phyloP scores from a whole-genome alignment of 2,797 vertebrate species.

The Schizothorax lantsangensis region DNA sequence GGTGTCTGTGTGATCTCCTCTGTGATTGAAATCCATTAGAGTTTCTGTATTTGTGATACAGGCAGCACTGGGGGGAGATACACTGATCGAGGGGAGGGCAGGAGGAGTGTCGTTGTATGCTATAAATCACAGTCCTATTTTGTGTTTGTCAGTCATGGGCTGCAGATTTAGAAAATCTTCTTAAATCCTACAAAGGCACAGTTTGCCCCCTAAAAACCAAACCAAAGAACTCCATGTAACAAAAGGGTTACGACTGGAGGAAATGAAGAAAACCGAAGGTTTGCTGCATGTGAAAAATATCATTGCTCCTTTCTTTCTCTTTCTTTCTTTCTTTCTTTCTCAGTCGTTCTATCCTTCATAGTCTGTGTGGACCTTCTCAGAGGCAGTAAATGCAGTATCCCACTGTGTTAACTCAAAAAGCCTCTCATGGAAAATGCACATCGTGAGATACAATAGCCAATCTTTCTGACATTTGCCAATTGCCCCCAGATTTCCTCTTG shows the following conservation, averaged over 20 bases:
- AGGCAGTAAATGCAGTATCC: conserved; percentile 33
- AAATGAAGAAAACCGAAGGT: conserved; percentile 1
- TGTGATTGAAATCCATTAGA: conserved; percentile 70
- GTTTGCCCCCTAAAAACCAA: conserved; percentile 47
- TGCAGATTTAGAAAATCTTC: conserved; percentile 71
- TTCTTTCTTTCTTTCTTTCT: not conserved
- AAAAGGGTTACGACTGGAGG: not conserved
- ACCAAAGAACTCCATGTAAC: conserved; percentile 52
- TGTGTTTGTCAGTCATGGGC: conserved; percentile 66
- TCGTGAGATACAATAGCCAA: conserved; percentile 60
- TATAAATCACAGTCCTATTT: conserved; percentile 61
- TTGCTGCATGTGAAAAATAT: not conserved
- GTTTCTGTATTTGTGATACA: no score
- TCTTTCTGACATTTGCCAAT: conserved; percentile 62
- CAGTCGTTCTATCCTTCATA: not conserved
- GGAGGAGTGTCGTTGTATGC: conserved; percentile 38
- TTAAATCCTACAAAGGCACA: conserved; percentile 60
- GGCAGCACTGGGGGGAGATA: conserved; percentile 38
- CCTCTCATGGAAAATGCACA: conserved; percentile 35
- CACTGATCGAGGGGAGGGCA: conserved; percentile 48
- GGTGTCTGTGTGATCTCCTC: conserved; percentile 50
- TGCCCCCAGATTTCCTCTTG: conserved; percentile 58
- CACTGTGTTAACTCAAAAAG: conserved; percentile 44
- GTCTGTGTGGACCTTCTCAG: not conserved
- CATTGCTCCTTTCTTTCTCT: not conserved